phyloP scores from a whole-genome alignment of 2,888 invertebrate genomes.

The Piscicola geometra region DNA sequence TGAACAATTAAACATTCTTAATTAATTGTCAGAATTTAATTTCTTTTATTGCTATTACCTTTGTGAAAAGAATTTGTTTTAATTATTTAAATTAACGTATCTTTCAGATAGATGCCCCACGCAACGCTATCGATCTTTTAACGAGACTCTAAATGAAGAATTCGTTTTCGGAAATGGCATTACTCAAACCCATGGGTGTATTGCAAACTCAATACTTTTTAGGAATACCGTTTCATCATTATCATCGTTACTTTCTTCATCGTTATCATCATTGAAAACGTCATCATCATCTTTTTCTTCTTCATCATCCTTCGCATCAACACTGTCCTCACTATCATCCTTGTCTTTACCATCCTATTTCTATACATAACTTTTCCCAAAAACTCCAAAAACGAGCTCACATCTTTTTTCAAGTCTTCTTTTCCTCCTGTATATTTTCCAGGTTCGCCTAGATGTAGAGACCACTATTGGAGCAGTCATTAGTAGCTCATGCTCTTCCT shows the following conservation, averaged over 20 bases:
- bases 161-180: no score
- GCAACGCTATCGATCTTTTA: neutral
- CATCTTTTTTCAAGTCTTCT: neutral
- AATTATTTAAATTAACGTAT: no score
- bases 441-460: no score
- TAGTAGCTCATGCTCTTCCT: neutral
- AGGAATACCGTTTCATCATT: neutral
- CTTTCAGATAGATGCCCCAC: slow-evolving; percentile 10
- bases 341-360: neutral
- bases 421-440: no score
- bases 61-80: no score
- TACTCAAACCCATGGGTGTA: no score
- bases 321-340: neutral
- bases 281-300: neutral
- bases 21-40: no score
- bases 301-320: neutral
- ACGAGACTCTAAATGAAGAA: no score
- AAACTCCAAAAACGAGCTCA: neutral
- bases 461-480: neutral
- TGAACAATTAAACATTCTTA: no score
- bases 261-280: neutral
- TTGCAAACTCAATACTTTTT: neutral
- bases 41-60: no score
- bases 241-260: neutral
- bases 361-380: slow-evolving; percentile 3